These are phyloP conservation scores for Propithecus coquereli DNA, from an alignment of 2,113 vertebrate species.

Conservation along the genomic window DNA sequence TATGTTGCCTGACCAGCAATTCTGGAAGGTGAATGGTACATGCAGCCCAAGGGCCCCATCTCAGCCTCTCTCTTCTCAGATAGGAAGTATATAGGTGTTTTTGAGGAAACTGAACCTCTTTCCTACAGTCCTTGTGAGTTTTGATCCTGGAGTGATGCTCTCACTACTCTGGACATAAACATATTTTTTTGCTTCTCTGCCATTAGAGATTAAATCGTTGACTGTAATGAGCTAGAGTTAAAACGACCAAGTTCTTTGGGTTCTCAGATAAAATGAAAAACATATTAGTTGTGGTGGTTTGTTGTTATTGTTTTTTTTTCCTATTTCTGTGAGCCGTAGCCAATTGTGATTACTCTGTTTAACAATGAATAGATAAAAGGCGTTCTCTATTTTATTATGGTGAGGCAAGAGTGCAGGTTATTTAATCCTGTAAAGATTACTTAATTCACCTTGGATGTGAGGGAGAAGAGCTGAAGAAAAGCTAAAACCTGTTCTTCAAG, in stretches of 20 bases:
- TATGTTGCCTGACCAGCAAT: no score
- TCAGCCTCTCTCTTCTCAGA: not conserved
- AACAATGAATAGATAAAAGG: slow-evolving; percentile 35
- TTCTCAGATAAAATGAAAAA: slow-evolving; percentile 52
- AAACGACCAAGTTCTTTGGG: slow-evolving; percentile 12
- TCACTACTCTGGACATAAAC: not conserved
- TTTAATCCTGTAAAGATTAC: slow-evolving; percentile 8
- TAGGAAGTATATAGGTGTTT: not conserved
- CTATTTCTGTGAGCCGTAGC: slow-evolving; percentile 40
- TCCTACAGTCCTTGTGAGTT: not conserved
- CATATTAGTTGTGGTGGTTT: slow-evolving; percentile 18
- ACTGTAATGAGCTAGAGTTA: slow-evolving; percentile 46
- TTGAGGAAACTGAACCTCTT: not conserved
- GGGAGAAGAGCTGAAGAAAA: not conserved
- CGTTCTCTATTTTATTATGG: slow-evolving; percentile 34
- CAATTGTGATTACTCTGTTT: slow-evolving; percentile 47
- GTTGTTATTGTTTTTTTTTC: slow-evolving; percentile 22
- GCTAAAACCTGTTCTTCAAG: slow-evolving; percentile 19
- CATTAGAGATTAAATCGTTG: slow-evolving; percentile 46
- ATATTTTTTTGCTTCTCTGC: slow-evolving; percentile 33
- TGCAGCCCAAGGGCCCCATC: no score
- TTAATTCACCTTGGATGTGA: not conserved
- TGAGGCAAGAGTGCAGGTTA: slow-evolving; percentile 31
- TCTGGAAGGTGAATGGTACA: not conserved
- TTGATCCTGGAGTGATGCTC: not conserved